Conservation (phyloP, 2,113 vertebrate species). For the Melanerpes formicivorus region DNA sequence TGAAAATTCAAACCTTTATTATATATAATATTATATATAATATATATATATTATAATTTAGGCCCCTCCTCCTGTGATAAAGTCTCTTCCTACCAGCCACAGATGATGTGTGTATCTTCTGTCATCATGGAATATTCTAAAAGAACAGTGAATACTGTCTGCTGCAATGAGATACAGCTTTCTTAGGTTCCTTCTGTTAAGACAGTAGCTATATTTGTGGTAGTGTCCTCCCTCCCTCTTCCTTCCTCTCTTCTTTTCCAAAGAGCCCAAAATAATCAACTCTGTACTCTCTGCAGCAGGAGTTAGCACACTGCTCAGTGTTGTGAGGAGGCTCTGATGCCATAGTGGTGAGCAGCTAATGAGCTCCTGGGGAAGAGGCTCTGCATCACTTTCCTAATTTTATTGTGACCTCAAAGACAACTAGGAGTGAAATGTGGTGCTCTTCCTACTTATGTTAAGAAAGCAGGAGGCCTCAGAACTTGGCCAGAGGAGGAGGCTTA, state of each 20-base stretch:
- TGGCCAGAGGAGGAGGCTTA: not conserved
- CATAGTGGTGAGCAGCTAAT: not conserved
- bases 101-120: not conserved
- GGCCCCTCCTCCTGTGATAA: not conserved
- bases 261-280: not conserved
- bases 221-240: not conserved
- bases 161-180: not conserved
- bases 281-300: not conserved
- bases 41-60: no score
- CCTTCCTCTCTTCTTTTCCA: not conserved
- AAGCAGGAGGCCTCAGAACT: not conserved
- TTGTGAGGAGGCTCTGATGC: not conserved
- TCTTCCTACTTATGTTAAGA: not conserved
- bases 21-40: no score
- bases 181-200: not conserved
- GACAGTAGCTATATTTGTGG: not conserved
- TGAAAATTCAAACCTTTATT: not conserved
- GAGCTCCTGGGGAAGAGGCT: not conserved
- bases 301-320: fast-evolving
- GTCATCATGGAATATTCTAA: not conserved
- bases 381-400: not conserved
- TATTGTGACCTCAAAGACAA: not conserved
- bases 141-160: not conserved
- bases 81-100: not conserved
- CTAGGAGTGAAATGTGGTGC: not conserved